Percentiles rank a stretch among this genome's conserved stretches.
phyloP scores from a whole-genome alignment of 1,140 invertebrate species.

The Amphibalanus amphitrite region DNA sequence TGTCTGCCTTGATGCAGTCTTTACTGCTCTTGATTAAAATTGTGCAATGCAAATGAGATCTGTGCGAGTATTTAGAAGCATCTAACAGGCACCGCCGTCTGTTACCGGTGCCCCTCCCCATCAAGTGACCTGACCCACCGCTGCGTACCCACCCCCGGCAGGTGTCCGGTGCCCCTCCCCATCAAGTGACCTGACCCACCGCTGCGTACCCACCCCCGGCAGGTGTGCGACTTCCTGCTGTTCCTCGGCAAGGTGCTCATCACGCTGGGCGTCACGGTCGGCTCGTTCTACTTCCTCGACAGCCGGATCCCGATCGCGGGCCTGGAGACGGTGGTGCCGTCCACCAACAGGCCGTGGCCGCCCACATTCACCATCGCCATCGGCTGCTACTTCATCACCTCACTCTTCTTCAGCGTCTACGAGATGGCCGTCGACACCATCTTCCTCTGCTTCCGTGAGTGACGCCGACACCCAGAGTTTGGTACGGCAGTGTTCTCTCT shows the following conservation, averaged over 20 bases:
- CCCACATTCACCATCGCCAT: conserved; percentile 33
- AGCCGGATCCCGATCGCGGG: conserved; percentile 16
- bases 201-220: too few relatives aligned
- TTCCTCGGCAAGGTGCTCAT: conserved; percentile 78
- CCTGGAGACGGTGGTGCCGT: conserved; percentile 23
- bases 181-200: too few relatives aligned
- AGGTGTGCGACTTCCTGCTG: conserved; percentile 62
- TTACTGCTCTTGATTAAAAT: too few relatives aligned
- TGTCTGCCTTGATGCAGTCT: too few relatives aligned
- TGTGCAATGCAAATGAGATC: too few relatives aligned
- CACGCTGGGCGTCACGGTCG: conserved; percentile 46
- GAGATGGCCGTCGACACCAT: conserved; percentile 88
- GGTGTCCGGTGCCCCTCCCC: too few relatives aligned
- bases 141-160: not conserved
- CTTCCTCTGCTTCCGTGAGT: conserved; percentile 69
- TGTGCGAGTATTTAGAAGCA: too few relatives aligned
- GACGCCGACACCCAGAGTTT: too few relatives aligned
- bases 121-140: too few relatives aligned
- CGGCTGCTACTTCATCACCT: conserved; percentile 53
- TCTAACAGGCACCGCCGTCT: too few relatives aligned
- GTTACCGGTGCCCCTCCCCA: too few relatives aligned
- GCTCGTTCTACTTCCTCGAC: conserved; percentile 41
- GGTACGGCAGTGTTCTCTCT: too few relatives aligned
- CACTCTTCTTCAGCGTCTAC: conserved; percentile 86
- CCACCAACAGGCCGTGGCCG: conserved; percentile 38